These are phyloP conservation scores for Leucophora obtusa DNA, from an alignment of 2,888 invertebrate species.

Conservation along the genomic window DNA sequence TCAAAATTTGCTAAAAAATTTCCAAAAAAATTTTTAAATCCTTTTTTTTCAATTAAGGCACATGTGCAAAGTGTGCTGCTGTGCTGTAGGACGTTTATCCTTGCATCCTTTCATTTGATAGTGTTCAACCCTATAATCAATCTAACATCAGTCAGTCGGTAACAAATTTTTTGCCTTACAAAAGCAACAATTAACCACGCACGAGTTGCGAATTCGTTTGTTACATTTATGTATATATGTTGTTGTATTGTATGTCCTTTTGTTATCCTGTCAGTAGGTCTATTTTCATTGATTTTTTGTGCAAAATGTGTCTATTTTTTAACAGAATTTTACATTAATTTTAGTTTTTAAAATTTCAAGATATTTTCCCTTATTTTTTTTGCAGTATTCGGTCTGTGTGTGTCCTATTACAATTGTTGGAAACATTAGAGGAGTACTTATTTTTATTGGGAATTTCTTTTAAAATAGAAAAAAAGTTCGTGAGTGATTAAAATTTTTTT, in stretches of 20 bases:
- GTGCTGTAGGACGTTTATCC: constrained; percentile 33
- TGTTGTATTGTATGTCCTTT: constrained; percentile 65
- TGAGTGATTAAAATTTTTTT: no score
- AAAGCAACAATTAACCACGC: constrained; percentile 69
- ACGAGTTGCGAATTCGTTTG: constrained; percentile 70
- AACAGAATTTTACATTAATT: neutral
- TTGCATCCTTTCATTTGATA: constrained; percentile 48
- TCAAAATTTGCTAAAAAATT: constrained; percentile 39
- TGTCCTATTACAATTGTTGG: neutral
- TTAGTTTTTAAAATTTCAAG: neutral
- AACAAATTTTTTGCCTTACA: constrained; percentile 46
- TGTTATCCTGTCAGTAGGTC: constrained; percentile 60
- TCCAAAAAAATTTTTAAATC: constrained; percentile 52
- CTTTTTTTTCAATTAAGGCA: constrained; percentile 52
- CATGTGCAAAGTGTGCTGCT: constrained; percentile 57
- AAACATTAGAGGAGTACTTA: no score
- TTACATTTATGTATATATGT: constrained; percentile 62
- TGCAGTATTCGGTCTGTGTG: neutral
- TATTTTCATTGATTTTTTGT: constrained; percentile 54
- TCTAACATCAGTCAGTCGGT: constrained; percentile 37
- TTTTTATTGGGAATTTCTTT: no score
- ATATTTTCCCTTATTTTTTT: constrained; percentile 30
- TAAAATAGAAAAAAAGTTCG: no score
- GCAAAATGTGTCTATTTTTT: constrained; percentile 50
- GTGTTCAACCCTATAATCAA: constrained; percentile 73